These are phyloP conservation scores for Melangyna quadrimaculata DNA, from an alignment of 2,888 invertebrate species.

Conservation along the genomic window DNA sequence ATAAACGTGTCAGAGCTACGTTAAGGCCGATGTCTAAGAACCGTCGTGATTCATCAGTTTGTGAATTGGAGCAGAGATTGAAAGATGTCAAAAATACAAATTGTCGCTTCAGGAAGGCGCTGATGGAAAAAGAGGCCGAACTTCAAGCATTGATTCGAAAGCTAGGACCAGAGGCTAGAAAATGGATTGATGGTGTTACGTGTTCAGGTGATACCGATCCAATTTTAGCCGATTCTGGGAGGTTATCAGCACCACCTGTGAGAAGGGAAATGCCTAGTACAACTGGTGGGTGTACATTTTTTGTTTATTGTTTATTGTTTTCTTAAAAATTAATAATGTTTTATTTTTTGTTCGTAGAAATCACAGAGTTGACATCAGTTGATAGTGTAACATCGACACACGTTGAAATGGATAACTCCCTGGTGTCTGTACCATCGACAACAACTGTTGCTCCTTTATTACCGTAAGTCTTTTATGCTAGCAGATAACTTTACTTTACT, in stretches of 20 bases:
- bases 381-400: constrained; percentile 87
- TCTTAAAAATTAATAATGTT: neutral
- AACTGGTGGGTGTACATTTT: constrained; percentile 76
- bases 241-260: constrained; percentile 79
- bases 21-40: constrained; percentile 91
- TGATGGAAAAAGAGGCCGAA: constrained; percentile 92
- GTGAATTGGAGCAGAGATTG: constrained; percentile 90
- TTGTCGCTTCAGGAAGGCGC: constrained; percentile 90
- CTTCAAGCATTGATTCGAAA: constrained; percentile 83
- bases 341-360: constrained; percentile 81
- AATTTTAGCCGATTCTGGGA: constrained; percentile 77
- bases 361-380: constrained; percentile 87
- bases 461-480: constrained; percentile 68
- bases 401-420: constrained; percentile 82
- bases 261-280: constrained; percentile 80
- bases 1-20: constrained; percentile 92
- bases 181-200: constrained; percentile 80
- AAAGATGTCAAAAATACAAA: constrained; percentile 92
- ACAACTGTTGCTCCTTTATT: constrained; percentile 78
- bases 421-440: constrained; percentile 77
- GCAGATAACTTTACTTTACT: no score
- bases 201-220: constrained; percentile 78
- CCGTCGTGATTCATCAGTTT: constrained; percentile 90
- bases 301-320: neutral
- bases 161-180: constrained; percentile 80